Evolutionary conservation across 2,888 invertebrate species (phyloP).

Genomic region (Leucophenga maculata): DNA sequence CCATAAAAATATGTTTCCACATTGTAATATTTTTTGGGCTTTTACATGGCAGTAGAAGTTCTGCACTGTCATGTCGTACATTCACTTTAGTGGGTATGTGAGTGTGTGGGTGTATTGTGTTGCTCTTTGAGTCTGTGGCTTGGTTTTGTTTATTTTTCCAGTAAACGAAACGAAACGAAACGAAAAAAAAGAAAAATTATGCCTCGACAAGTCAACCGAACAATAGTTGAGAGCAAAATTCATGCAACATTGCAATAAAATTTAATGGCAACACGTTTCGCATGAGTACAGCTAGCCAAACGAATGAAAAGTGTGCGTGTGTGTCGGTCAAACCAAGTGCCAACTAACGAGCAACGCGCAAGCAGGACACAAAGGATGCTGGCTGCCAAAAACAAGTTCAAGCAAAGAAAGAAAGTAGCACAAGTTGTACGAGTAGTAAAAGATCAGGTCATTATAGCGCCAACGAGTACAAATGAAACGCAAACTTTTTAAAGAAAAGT

Average conservation of each 20-base stretch:
- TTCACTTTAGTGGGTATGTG: neutral
- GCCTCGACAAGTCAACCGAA: slow-evolving; percentile 41
- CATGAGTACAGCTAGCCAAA: slow-evolving; percentile 27
- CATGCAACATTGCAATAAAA: slow-evolving; percentile 55
- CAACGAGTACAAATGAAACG: neutral
- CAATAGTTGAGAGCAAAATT: slow-evolving; percentile 44
- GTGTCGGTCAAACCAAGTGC: slow-evolving; percentile 27
- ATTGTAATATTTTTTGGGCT: slow-evolving; percentile 33
- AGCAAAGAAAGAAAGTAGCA: neutral
- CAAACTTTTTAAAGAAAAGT: slow-evolving; percentile 9
- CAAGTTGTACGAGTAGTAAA: neutral
- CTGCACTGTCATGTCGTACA: slow-evolving; percentile 14
- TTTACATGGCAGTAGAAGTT: neutral
- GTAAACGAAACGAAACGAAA: neutral
- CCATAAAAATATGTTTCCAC: slow-evolving; percentile 60
- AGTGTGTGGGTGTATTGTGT: neutral
- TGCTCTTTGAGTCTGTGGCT: slow-evolving; percentile 5
- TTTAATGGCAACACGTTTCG: slow-evolving; percentile 60
- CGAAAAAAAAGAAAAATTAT: slow-evolving; percentile 20
- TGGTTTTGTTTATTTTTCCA: neutral
- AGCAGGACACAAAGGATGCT: slow-evolving; percentile 24
- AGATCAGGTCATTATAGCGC: slow-evolving; percentile 19
- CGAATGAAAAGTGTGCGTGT: slow-evolving; percentile 35
- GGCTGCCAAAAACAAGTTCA: neutral
- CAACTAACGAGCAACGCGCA: slow-evolving; percentile 19